Conservation (phyloP, 2,113 vertebrate genomes). For the Phalacrocorax pelagicus region DNA sequence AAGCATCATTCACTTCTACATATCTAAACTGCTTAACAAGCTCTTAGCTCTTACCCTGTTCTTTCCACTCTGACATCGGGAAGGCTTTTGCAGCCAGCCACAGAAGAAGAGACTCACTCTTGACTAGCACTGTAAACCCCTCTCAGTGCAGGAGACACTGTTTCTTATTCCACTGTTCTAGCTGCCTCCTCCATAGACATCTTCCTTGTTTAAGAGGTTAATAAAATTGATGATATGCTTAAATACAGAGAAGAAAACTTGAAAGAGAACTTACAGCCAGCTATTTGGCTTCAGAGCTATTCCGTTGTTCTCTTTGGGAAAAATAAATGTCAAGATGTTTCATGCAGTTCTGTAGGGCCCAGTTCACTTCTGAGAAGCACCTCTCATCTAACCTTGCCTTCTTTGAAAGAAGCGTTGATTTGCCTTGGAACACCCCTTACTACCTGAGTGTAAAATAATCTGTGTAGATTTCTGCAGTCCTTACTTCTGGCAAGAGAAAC, state of each 20-base stretch:
- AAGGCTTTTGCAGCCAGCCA: background rate
- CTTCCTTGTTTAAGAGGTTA: background rate
- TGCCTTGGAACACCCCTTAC: background rate
- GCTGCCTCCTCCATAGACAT: background rate
- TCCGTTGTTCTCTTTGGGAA: background rate
- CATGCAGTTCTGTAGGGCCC: background rate
- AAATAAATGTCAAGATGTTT: background rate
- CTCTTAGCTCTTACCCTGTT: background rate
- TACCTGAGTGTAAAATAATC: background rate
- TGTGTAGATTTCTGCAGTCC: background rate
- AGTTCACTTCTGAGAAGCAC: background rate
- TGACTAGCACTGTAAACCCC: background rate
- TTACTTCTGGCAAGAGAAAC: background rate
- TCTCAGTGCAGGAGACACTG: background rate
- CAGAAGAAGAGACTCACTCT: background rate
- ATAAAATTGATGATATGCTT: background rate
- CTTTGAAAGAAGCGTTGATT: background rate
- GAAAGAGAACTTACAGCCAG: background rate
- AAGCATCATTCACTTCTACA: background rate
- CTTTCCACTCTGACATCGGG: background rate
- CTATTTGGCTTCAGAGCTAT: background rate
- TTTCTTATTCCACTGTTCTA: background rate
- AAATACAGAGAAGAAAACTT: background rate
- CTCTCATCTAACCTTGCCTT: background rate
- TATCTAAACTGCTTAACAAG: background rate